Evolutionary conservation across 2,888 invertebrate species (phyloP), one percentile per base, ranked within the genome.

Genomic region (Dryobota labecula): DNA sequence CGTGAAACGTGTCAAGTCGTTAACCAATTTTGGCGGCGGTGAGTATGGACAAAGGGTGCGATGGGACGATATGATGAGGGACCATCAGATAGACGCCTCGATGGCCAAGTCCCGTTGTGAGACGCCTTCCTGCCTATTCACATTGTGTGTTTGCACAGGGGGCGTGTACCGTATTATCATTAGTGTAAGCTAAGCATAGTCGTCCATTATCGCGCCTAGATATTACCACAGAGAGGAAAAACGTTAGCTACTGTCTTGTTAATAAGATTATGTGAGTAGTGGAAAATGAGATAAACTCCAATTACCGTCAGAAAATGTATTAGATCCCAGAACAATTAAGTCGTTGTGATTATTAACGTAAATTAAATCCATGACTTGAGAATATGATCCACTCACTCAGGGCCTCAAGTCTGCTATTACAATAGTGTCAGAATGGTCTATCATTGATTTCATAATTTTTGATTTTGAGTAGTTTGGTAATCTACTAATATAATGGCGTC

Each of bases 81-180:
- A 85, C 84, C 80, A 90, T 89, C 87, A 84, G 90, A 90, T 90
- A 89, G 87, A 84, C 82, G 86, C 81, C 67, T 83, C 80, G 73
- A 79, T 83, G 84, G 68, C 69, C 74, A 71, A 68, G 71, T 24
- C 65, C 73, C 67, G 33, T 56, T 27, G 24, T 30, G 57, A 60
- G 60, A 30, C 65, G 66, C 57, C 75, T 83, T 78, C 72, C 78
- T 79, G 70, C 71, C 70, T 74, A 61, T 65, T 58, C 66, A 66
- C 67, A 64, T 60, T 58, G 67, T 73, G 62, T 82, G 75, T 76
- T 78, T 75, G 54, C 49, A 38, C 30, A 68, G 57, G 38, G 64
- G 64, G 36, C 33, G 70, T 60, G 49, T 64, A 51, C 20, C 47
- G 45, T 64, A 71, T 73, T 79, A 66, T 58, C 70, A 24, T 73